These are phyloP conservation scores for Hermaeophaga mercurialis DNA, from an alignment of 2,888 invertebrate genomes.

Conservation along the genomic window DNA sequence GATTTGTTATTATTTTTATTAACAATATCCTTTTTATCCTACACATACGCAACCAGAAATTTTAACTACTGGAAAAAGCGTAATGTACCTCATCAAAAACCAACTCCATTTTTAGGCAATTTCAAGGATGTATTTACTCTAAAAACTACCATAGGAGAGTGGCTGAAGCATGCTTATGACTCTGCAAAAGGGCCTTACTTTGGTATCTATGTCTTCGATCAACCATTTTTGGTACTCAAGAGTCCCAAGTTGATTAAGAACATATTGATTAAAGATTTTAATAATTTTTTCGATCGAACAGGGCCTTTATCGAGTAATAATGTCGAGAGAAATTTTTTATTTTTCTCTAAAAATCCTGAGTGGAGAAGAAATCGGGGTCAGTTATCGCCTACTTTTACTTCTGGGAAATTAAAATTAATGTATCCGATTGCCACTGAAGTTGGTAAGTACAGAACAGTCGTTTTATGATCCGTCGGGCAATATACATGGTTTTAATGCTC, in stretches of 20 bases:
- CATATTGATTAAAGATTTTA: conserved; percentile 59
- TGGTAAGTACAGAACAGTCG: conserved; percentile 9
- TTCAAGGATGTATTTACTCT: conserved; percentile 32
- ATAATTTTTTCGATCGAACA: conserved; percentile 56
- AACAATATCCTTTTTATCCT: conserved; percentile 17
- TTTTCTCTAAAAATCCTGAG: conserved; percentile 58
- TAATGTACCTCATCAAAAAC: conserved; percentile 38
- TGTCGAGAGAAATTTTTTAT: conserved; percentile 55
- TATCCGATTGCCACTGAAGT: conserved; percentile 56
- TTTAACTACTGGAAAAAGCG: conserved; percentile 42
- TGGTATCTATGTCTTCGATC: conserved; percentile 49
- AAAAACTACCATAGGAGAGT: conserved; percentile 31
- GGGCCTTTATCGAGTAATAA: conserved; percentile 54
- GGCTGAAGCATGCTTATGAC: conserved; percentile 25
- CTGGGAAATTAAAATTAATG: conserved; percentile 63
- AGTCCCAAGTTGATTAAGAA: conserved; percentile 59
- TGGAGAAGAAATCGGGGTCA: conserved; percentile 62
- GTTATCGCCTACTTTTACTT: conserved; percentile 62
- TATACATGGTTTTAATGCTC: too few species aligned
- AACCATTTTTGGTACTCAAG: conserved; percentile 57
- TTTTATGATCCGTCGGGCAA: too few species aligned
- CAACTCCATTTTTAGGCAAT: conserved; percentile 42
- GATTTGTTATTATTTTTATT: conserved; percentile 8
- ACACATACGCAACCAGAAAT: conserved; percentile 39
- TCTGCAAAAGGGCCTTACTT: conserved; percentile 27